These are phyloP conservation scores for Lathronympha strigana DNA, from an alignment of 2,888 invertebrate genomes.

Conservation along the genomic window DNA sequence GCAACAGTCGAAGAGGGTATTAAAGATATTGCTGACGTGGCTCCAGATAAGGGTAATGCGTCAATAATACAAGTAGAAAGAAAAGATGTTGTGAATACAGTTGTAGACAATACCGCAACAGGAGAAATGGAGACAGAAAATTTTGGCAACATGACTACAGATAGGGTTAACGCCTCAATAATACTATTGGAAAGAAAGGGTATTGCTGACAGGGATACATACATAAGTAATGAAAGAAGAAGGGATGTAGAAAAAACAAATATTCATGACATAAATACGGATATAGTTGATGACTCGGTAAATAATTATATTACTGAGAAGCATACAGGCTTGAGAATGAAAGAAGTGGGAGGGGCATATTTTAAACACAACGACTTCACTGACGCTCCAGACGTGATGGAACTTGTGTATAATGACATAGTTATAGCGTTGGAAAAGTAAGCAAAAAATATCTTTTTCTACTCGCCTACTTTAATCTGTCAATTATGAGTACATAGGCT, in stretches of 20 bases:
- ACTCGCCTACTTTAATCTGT: neutral
- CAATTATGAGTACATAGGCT: no score
- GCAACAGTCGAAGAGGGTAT: neutral
- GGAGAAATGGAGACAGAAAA: neutral
- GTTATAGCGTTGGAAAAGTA: conserved; percentile 42
- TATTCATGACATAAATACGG: neutral
- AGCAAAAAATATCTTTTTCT: neutral
- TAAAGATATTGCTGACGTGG: neutral
- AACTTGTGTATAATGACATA: conserved; percentile 46
- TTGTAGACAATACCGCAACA: neutral
- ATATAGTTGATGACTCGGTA: no score
- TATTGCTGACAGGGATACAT: neutral
- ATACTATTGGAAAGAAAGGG: neutral
- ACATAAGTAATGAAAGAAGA: neutral
- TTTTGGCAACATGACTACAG: neutral
- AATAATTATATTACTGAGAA: no score
- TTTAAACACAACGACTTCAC: conserved; percentile 50
- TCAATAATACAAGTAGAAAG: neutral
- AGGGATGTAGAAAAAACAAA: neutral
- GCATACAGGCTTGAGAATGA: no score
- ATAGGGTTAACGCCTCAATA: neutral
- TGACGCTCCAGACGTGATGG: conserved; percentile 43
- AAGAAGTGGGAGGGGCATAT: conserved; percentile 30
- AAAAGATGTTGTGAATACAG: neutral
- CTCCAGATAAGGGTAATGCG: neutral